phyloP scores from a whole-genome alignment of 2,113 vertebrate species.

The Pelusios castaneus region DNA sequence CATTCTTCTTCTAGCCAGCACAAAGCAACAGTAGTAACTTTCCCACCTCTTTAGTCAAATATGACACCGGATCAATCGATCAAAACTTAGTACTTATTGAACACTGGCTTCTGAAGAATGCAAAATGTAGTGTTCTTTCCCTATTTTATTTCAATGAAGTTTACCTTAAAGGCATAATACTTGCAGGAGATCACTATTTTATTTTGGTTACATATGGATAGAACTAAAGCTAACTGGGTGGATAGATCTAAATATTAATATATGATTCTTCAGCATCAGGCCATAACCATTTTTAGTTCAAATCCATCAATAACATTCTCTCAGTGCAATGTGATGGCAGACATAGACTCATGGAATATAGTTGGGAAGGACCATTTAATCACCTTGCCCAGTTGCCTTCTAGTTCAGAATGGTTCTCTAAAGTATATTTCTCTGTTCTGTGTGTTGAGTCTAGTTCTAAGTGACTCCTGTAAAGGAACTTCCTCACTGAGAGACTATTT shows the following conservation, averaged over 20 bases:
- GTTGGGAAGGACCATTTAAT: neutral
- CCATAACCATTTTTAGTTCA: conserved; percentile 21
- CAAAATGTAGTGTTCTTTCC: conserved; percentile 72
- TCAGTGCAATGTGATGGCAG: neutral
- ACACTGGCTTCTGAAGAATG: conserved; percentile 78
- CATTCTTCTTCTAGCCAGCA: conserved; percentile 81
- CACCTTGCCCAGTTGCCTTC: neutral
- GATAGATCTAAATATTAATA: conserved; percentile 44
- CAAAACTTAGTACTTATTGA: conserved; percentile 86
- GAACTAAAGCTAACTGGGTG: conserved; percentile 32
- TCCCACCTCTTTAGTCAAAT: conserved; percentile 90
- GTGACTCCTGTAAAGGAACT: neutral
- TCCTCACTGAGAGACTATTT: conserved; percentile 17
- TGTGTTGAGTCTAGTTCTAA: conserved; percentile 1
- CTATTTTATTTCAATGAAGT: conserved; percentile 78
- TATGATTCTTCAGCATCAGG: neutral
- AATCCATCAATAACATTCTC: neutral
- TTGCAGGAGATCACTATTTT: conserved; percentile 47
- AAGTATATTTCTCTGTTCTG: neutral
- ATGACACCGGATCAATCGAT: conserved; percentile 85
- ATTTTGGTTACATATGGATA: conserved; percentile 50
- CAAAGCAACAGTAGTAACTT: conserved; percentile 82
- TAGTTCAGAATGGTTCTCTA: neutral
- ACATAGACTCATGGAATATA: neutral
- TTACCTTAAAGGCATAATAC: conserved; percentile 80